phyloP scores from a whole-genome alignment of 2,797 vertebrate genomes.

The Nothura maculosa region DNA sequence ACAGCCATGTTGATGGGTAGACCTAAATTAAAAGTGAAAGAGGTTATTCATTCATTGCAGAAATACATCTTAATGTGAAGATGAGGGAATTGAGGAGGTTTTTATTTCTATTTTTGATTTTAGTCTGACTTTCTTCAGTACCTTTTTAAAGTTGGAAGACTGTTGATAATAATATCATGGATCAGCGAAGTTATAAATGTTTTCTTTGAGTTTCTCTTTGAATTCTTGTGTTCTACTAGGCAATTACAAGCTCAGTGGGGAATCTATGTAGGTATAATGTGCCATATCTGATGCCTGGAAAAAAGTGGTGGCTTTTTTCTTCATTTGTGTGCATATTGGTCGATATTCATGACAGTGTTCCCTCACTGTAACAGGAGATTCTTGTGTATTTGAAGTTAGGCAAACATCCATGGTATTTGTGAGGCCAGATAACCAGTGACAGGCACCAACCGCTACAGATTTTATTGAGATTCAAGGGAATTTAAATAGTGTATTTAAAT shows the following conservation, averaged over 20 bases:
- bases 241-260: background rate
- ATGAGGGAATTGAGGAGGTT: background rate
- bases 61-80: conserved; percentile 33
- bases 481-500: background rate
- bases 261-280: background rate
- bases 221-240: background rate
- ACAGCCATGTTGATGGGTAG: conserved; percentile 37
- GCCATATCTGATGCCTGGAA: background rate
- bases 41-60: conserved; percentile 40
- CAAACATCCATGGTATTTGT: background rate
- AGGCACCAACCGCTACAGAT: background rate
- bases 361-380: background rate
- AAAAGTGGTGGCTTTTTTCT: background rate
- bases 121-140: background rate
- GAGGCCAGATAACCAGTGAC: background rate
- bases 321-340: background rate
- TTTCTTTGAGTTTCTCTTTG: background rate
- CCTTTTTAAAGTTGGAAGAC: background rate
- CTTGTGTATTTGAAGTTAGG: background rate
- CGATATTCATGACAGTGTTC: background rate
- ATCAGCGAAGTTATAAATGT: background rate
- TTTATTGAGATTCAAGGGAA: background rate
- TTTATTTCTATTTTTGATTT: conserved; percentile 21
- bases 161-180: background rate
- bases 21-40: conserved; percentile 66